phyloP scores from a whole-genome alignment of 2,113 vertebrate genomes.

The Rhinolophus sinicus region DNA sequence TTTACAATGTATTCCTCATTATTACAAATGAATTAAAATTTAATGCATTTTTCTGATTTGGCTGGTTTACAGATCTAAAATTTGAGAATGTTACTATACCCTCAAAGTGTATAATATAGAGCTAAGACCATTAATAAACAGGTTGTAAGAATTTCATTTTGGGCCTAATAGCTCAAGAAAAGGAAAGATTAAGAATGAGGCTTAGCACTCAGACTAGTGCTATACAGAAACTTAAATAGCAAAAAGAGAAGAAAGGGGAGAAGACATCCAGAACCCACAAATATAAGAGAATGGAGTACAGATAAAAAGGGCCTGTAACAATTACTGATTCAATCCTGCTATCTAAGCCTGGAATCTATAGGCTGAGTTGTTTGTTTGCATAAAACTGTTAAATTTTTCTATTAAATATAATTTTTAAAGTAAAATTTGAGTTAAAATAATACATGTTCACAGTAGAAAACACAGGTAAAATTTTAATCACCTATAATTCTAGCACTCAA shows the following conservation, averaged over 20 bases:
- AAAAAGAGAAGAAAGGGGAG: neutral
- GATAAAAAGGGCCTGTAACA: neutral
- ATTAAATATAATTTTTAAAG: slow-evolving; percentile 24
- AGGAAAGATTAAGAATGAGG: neutral
- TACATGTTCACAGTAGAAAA: neutral
- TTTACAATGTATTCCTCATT: neutral
- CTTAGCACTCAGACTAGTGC: neutral
- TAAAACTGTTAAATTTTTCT: neutral
- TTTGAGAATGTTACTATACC: neutral
- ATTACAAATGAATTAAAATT: neutral
- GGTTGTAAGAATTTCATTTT: neutral
- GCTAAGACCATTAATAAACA: neutral
- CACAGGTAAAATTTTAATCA: neutral
- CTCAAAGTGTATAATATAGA: neutral
- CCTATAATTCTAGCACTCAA: neutral
- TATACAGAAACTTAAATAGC: neutral
- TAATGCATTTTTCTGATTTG: neutral
- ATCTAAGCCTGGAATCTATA: neutral
- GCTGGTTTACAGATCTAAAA: neutral
- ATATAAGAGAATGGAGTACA: neutral
- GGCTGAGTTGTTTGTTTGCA: neutral
- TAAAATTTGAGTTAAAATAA: neutral
- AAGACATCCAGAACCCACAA: neutral
- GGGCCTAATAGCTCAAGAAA: neutral
- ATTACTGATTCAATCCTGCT: neutral